Conservation (phyloP, 1,140 invertebrate species). For the Matsumurasca onukii region DNA sequence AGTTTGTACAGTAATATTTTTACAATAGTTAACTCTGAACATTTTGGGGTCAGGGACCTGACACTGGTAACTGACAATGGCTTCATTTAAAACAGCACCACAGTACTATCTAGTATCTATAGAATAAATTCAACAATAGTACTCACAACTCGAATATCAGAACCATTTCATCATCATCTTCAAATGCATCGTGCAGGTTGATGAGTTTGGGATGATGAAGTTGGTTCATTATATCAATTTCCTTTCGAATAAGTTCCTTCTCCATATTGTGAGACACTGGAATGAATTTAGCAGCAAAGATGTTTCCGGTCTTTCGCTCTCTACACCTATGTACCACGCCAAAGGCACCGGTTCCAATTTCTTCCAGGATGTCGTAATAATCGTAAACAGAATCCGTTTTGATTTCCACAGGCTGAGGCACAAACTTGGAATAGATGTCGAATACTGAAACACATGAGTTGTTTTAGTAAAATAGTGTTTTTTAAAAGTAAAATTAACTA, state of each 20-base stretch:
- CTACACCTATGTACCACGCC: constrained; percentile 97
- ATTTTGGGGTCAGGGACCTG: too few relatives aligned
- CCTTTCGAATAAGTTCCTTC: constrained; percentile 95
- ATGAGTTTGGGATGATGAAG: constrained; percentile 97
- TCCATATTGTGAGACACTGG: constrained; percentile 93
- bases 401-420: constrained; percentile 95
- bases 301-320: constrained; percentile 93
- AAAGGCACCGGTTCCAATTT: constrained; percentile 98
- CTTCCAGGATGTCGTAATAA: constrained; percentile 97
- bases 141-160: constrained; percentile 98
- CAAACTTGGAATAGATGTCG: constrained; percentile 95
- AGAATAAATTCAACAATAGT: too few relatives aligned
- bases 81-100: too few relatives aligned
- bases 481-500: background rate
- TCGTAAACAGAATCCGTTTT: constrained; percentile 95
- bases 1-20: too few relatives aligned
- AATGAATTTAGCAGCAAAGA: constrained; percentile 99
- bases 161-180: constrained; percentile 99
- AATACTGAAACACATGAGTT: constrained; percentile 65
- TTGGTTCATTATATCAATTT: constrained; percentile 99
- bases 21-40: too few relatives aligned
- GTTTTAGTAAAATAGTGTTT: background rate
- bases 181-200: constrained; percentile 97
- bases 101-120: too few relatives aligned
- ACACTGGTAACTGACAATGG: too few relatives aligned